A percentile compares a stretch with the other conserved stretches of the same genome.
These are phyloP conservation scores for Entomobrya multifasciata DNA, from an alignment of 2,888 invertebrate genomes.

Conservation along the genomic window DNA sequence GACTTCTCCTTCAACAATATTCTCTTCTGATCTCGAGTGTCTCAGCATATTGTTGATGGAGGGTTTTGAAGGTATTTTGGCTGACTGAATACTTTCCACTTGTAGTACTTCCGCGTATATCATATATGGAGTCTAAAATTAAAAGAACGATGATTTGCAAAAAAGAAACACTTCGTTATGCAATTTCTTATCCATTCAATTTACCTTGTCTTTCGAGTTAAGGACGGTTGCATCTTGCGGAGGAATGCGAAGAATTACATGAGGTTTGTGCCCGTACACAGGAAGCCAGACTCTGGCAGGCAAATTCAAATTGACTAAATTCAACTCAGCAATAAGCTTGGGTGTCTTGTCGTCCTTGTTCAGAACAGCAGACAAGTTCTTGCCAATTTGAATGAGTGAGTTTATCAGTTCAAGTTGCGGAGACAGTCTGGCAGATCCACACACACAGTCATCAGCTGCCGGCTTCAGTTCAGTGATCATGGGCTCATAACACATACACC, in stretches of 20 bases:
- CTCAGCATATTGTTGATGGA: conserved; percentile 89
- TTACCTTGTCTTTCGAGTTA: conserved; percentile 98
- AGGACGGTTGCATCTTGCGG: conserved; percentile 98
- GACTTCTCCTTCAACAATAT: conserved; percentile 84
- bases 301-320: conserved; percentile 95
- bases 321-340: conserved; percentile 94
- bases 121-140: conserved; percentile 93
- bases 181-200: neutral
- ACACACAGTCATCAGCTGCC: conserved; percentile 89
- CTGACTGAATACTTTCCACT: conserved; percentile 90
- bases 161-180: neutral
- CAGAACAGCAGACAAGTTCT: conserved; percentile 89
- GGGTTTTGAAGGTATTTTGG: conserved; percentile 92
- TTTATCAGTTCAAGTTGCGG: conserved; percentile 93
- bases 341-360: conserved; percentile 96
- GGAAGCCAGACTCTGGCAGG: conserved; percentile 99
- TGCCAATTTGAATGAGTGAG: conserved; percentile 92
- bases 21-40: conserved; percentile 97
- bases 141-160: no score
- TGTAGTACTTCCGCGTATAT: conserved; percentile 98
- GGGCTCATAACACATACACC: conserved; percentile 94
- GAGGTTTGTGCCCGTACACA: conserved; percentile 89
- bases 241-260: conserved; percentile 97
- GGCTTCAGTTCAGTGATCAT: conserved; percentile 90
- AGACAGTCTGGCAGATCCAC: conserved; percentile 90